phyloP scores from a whole-genome alignment of 2,113 vertebrate species.

The Balaenoptera acutorostrata region DNA sequence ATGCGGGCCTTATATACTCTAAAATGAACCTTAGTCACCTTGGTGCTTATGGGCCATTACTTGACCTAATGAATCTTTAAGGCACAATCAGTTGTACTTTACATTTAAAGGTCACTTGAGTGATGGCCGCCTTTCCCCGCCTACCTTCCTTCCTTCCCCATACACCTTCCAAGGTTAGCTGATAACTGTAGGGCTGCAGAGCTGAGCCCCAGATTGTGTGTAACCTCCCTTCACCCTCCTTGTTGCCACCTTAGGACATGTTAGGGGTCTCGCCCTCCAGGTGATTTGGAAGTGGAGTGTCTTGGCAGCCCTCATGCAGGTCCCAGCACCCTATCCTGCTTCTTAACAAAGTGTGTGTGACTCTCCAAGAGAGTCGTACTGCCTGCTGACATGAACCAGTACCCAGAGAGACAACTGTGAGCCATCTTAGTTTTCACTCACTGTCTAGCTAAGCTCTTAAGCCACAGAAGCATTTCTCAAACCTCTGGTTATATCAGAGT shows the following conservation, averaged over 20 bases:
- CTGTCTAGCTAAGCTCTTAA: neutral
- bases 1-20: constrained; percentile 77
- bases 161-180: constrained; percentile 20
- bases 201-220: neutral
- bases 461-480: neutral
- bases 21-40: constrained; percentile 77
- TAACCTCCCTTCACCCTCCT: neutral
- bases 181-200: neutral
- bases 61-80: constrained; percentile 71
- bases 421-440: neutral
- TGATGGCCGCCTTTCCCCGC: constrained; percentile 47
- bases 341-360: neutral
- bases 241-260: neutral
- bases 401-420: constrained; percentile 40
- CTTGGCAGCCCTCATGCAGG: constrained; percentile 39
- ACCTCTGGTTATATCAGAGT: constrained; percentile 36
- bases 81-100: constrained; percentile 75
- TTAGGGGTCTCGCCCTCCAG: constrained; percentile 7
- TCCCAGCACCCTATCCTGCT: constrained; percentile 31
- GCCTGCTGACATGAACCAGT: constrained; percentile 52
- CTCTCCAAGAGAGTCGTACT: neutral
- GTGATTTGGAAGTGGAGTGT: constrained; percentile 33
- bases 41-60: constrained; percentile 78
- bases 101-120: constrained; percentile 46
- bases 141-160: neutral